Evolutionary conservation across 2,888 invertebrate genomes (phyloP), one percentile per base, ranked within the genome.

Genomic region (Hypolimnas misippus): DNA sequence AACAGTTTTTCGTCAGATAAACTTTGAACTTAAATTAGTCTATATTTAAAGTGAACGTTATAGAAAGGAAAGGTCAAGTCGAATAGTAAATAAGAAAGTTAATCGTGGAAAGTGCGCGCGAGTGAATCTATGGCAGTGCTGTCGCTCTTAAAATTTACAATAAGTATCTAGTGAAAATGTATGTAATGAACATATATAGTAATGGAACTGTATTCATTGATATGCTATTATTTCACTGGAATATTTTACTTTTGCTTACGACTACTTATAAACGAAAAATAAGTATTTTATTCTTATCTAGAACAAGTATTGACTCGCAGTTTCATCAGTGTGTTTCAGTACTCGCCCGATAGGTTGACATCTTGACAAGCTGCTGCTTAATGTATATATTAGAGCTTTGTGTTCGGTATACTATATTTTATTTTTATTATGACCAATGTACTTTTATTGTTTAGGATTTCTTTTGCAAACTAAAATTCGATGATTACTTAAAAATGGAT

Each of bases 61-160:
- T 83, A 86, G 87, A 89, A 89, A 87, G 80, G 87, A 86, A 86
- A 89, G 89, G 90, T 89, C 87, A 88, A 81, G 77, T 83, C 80
- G 81, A 82, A 86, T 88, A 87, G 86, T 86, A 82, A 87, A 87
- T 83, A 87, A 88, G 91, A 91, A 91, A 90, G 91, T 91, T 89
- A 86, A 89, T 89, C 86, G 86, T 86, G 88, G 89, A 91, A 90
- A 91, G 91, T 89, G 84, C 78, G 83, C 79, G 81, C 82, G 81
- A 79, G 76, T 81, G 82, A 82, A 84, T 84, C 83, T 81, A 80
- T 73, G 77, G 82, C 82, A 81, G 80, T 83, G 73, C 78, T 81
- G 56, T 63, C 60, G 51, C 55, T 66, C 57, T 66, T 58, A 60
- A 58, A 62, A 64, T 51, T 53, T 49, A 58, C 53, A 44, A 50